Evolutionary conservation across 2,113 vertebrate genomes (phyloP), one percentile per base, ranked within the genome.

Genomic region (Vireo altiloquus): DNA sequence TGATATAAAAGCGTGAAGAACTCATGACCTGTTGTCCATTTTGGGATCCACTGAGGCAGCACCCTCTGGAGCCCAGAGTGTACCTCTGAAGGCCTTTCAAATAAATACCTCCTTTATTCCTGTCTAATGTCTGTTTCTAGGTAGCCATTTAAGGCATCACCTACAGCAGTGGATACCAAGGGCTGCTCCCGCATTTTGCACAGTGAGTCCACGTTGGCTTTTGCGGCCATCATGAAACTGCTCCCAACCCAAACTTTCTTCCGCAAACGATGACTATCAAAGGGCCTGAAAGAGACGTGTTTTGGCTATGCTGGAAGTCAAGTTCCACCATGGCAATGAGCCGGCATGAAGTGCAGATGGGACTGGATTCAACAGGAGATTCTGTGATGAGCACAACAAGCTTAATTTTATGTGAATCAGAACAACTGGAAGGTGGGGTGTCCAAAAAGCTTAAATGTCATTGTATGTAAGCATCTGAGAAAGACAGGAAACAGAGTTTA

Each of bases 181-280:
- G 35, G 27, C 52, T 61, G 16, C 21, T 89, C 10, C 14, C 21
- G 5, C 2, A 10, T 49, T 84, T 54, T 12, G 8, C 14, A 27
- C n/a, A 60, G 13, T 15, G 47, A 82, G 40, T 16, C 28, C 9
- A 0, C 20, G 10, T 35, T 49, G 66, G 37, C 23, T 80, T 80
- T 72, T 23, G 8, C 15, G 39, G 37, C 19, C 0, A 0, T 37
- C 13, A 66, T 9, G 1, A 42, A 3, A 0, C 2, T 70, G 59
- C 52, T 93, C 68, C 80, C 86, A 52, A 70, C 24, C 70, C 66
- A 19, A 92, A 18, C 25, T n/a, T 42, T 52, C 9, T 68, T 69
- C 42, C 2, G 2, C n/a, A 76, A 49, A 15, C 8, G 4, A 27
- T 18, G 37, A 53, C 19, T 57, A 37, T 56, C 12, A 42, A 50